Percentiles rank a stretch among this genome's conserved stretches.
phyloP scores from a whole-genome alignment of 2,797 vertebrate species.

The Hybognathus amarus region DNA sequence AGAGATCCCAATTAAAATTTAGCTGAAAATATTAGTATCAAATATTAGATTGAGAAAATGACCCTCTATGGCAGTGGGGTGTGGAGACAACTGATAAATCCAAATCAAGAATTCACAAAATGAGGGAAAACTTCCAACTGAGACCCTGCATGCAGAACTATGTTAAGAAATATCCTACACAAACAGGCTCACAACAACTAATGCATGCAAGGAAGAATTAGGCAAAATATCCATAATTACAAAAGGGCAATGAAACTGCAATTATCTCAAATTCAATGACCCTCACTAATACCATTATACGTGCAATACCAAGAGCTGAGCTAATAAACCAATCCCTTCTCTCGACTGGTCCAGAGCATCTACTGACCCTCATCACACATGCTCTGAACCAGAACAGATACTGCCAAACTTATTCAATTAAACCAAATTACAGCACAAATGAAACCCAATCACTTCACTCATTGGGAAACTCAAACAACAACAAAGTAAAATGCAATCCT shows the following conservation, averaged over 20 bases:
- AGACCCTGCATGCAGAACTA: background rate
- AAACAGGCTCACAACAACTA: background rate
- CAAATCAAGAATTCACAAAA: background rate
- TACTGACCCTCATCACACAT: background rate
- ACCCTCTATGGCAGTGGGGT: background rate
- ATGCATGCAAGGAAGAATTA: background rate
- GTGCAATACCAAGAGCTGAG: background rate
- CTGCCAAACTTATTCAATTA: background rate
- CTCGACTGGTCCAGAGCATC: background rate
- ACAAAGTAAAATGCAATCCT: background rate
- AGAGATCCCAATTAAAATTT: background rate
- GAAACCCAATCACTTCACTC: background rate
- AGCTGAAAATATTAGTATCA: background rate
- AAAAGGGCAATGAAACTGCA: background rate
- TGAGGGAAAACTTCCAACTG: background rate
- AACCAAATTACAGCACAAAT: background rate
- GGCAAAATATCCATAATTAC: background rate
- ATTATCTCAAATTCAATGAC: background rate
- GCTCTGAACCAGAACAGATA: background rate
- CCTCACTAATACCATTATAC: background rate
- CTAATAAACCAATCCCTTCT: background rate
- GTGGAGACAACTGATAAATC: background rate
- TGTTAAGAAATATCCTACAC: background rate
- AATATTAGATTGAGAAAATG: background rate
- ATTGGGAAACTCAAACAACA: background rate